phyloP scores from a whole-genome alignment of 2,888 invertebrate species.

The Ectemnius lituratus region DNA sequence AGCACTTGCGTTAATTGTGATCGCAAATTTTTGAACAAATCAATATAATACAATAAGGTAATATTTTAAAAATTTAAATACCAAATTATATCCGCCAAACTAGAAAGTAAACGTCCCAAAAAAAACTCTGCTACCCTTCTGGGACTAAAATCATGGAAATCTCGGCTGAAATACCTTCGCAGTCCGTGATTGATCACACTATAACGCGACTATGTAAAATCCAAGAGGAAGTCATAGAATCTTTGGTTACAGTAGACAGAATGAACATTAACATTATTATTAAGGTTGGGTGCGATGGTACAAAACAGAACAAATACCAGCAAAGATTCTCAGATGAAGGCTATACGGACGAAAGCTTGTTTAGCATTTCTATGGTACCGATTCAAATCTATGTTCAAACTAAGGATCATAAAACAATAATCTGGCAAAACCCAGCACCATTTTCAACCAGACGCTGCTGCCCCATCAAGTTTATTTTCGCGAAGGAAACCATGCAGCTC shows the following conservation, averaged over 20 bases:
- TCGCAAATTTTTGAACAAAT: slow-evolving; percentile 7
- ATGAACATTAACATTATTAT: too few relatives aligned
- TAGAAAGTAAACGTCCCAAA: slow-evolving; percentile 12
- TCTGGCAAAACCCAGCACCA: slow-evolving; percentile 26
- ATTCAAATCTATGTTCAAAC: not conserved
- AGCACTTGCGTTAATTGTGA: slow-evolving; percentile 13
- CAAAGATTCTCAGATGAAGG: not conserved
- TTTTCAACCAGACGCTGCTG: slow-evolving; percentile 43
- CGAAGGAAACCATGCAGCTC: slow-evolving; percentile 33
- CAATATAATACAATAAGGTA: slow-evolving; percentile 12
- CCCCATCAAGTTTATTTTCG: slow-evolving; percentile 44
- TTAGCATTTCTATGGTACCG: slow-evolving; percentile 14
- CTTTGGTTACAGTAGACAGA: too few relatives aligned
- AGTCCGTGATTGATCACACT: slow-evolving; percentile 17
- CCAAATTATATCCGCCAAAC: too few relatives aligned
- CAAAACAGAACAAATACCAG: too few relatives aligned
- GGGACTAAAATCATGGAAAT: slow-evolving; percentile 4
- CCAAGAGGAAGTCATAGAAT: slow-evolving; percentile 14
- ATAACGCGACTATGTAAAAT: slow-evolving; percentile 13
- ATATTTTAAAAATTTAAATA: not conserved
- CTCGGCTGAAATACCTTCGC: slow-evolving; percentile 14
- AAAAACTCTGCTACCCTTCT: slow-evolving; percentile 15
- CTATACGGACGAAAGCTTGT: not conserved
- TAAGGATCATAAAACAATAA: not conserved
- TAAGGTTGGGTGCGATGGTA: too few relatives aligned